Conservation (phyloP, 2,113 vertebrate genomes). For the Coptodon bakossiorum region DNA sequence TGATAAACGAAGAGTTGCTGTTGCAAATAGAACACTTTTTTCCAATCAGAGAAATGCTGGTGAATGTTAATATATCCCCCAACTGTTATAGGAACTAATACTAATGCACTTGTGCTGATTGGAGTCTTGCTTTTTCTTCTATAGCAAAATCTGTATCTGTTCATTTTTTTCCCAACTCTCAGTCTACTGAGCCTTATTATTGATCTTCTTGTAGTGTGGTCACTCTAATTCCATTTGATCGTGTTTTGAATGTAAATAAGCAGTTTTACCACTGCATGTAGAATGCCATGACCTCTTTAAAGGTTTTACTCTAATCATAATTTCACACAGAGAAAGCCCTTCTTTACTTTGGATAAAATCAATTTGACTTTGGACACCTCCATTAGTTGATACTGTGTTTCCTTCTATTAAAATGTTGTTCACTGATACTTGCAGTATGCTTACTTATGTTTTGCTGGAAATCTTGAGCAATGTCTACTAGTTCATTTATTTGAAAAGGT, state of each 20-base stretch:
- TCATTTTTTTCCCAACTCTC: accelerated
- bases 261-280: neutral
- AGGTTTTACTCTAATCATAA: neutral
- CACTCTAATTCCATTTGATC: neutral
- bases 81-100: neutral
- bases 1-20: neutral
- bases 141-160: neutral
- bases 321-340: neutral
- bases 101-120: neutral
- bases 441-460: neutral
- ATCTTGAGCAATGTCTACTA: neutral
- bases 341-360: neutral
- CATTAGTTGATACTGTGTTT: neutral
- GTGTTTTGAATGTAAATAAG: neutral
- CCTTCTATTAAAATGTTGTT: neutral
- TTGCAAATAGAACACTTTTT: neutral
- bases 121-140: neutral
- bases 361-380: neutral
- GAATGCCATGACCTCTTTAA: neutral
- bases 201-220: neutral
- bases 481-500: neutral
- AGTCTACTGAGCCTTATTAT: neutral
- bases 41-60: neutral
- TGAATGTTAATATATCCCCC: neutral
- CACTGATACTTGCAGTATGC: neutral